phyloP scores from a whole-genome alignment of 2,888 invertebrate genomes.

The Drosophila parthenogenetica region DNA sequence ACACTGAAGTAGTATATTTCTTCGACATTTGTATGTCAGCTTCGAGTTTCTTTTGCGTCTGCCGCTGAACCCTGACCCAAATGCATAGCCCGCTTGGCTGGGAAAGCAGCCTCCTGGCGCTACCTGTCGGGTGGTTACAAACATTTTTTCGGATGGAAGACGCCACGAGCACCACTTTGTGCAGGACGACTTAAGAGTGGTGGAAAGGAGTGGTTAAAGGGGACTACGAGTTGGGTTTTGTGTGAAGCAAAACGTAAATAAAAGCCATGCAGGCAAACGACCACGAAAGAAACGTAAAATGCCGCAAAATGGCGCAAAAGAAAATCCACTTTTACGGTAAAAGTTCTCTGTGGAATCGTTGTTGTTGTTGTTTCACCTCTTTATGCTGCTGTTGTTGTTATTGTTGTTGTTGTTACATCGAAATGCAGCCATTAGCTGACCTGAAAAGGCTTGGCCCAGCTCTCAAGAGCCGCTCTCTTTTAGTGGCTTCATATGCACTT shows the following conservation, averaged over 20 bases:
- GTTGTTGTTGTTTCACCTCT: slow-evolving; percentile 20
- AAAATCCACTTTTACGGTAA: slow-evolving; percentile 75
- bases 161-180: slow-evolving; percentile 74
- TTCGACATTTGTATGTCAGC: slow-evolving; percentile 55
- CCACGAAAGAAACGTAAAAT: slow-evolving; percentile 71
- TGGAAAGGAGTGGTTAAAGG: neutral
- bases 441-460: slow-evolving; percentile 56
- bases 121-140: slow-evolving; percentile 61
- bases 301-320: slow-evolving; percentile 76
- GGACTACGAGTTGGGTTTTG: slow-evolving; percentile 57
- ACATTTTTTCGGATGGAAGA: slow-evolving; percentile 79
- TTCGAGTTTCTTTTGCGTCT: slow-evolving; percentile 48
- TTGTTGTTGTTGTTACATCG: slow-evolving; percentile 39
- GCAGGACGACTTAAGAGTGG: slow-evolving; percentile 32
- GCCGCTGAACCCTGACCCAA: slow-evolving; percentile 71
- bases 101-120: slow-evolving; percentile 36
- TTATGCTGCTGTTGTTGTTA: slow-evolving; percentile 14
- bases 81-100: slow-evolving; percentile 41
- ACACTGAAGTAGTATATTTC: slow-evolving; percentile 24
- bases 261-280: slow-evolving; percentile 58
- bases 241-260: slow-evolving; percentile 65
- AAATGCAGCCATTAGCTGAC: slow-evolving; percentile 75
- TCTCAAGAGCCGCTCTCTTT: slow-evolving; percentile 51
- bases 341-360: slow-evolving; percentile 60
- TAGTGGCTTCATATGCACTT: slow-evolving; percentile 68